These are phyloP conservation scores for Lepidocyrtinus sp. DNA, from an alignment of 2,888 invertebrate genomes.

Conservation along the genomic window DNA sequence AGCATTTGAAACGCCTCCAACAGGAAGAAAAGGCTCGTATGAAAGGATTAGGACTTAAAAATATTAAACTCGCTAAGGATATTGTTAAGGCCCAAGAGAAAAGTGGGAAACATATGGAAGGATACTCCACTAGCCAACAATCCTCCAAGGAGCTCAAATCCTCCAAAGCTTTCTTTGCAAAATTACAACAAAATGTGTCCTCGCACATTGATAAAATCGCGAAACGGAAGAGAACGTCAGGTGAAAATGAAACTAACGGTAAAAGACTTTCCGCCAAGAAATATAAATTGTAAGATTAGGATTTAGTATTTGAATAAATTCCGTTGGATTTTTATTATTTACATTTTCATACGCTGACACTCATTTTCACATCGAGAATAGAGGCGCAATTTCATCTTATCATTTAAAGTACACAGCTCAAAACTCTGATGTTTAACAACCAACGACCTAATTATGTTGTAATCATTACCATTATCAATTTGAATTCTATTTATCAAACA, in stretches of 20 bases:
- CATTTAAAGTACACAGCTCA: no score
- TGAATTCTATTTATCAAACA: no score
- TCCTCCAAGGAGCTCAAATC: conserved; percentile 78
- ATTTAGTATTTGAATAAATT: no score
- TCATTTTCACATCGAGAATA: conserved; percentile 74
- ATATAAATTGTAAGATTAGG: conserved; percentile 78
- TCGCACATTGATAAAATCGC: conserved; percentile 73
- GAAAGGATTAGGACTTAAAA: conserved; percentile 72
- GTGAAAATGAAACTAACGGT: conserved; percentile 46
- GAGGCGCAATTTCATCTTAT: no score
- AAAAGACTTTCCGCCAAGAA: conserved; percentile 75
- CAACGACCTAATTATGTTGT: background rate
- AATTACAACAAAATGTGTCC: conserved; percentile 84
- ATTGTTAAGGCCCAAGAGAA: conserved; percentile 76
- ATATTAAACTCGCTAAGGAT: conserved; percentile 70
- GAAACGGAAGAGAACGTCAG: conserved; percentile 72
- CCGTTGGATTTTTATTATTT: no score
- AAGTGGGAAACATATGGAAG: conserved; percentile 78
- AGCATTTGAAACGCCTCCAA: conserved; percentile 74
- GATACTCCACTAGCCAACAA: conserved; percentile 75
- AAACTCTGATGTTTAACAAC: no score
- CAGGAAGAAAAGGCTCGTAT: conserved; percentile 74
- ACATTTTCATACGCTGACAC: conserved; percentile 28
- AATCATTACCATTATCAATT: conserved; percentile 8
- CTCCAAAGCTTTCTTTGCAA: conserved; percentile 88